Base-by-base conservation (phyloP, 2,888 invertebrate species). In the Latheticus oryzae region DNA sequence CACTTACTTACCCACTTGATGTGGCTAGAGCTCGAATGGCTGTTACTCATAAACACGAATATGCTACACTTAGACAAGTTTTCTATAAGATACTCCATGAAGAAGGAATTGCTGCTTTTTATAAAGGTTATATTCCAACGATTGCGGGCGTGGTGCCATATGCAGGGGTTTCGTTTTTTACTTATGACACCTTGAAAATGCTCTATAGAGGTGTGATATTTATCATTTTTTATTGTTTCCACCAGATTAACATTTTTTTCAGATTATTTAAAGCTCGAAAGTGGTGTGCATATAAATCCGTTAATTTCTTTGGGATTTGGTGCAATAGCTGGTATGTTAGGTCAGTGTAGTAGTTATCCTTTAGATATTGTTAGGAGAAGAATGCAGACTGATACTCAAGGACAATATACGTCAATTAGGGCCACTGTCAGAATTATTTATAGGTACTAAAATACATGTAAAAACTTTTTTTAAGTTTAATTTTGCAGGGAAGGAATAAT, bases 1-100 rank as follows among this genome's bases (percentile, higher is more conserved):
- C 91, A 26, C 79, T 91, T 48, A 99, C 98, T 0, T 99, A 99
- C 81, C 99, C 99, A 0, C 81, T 99, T 69, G 99, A 99, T 81
- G 82, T 98, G 76, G 97, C 97, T 12, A 85, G 98, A 66, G 99
- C 98, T 9, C 84, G 97, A 67, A 96, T 99, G 94, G 98, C 98
- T 7, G 96, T 98, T 13, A 95, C 97, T 2, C 85, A 87, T 60
- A 90, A 89, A 73, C 80, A 83, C 52, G 87, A 90, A 77, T 96
- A 89, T 77, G 79, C 79, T 55, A 83, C 83, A 2, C 73, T 87
- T 48, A 73, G 81, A 63, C 82, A 78, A 76, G 77, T 78, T 24
- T 79, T 79, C 67, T 48, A 64, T 16, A 87, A 86, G 70, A 92
- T 95, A 40, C 87, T 88, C 77, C 73, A 80, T 8, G 84, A 87